These are phyloP conservation scores for Montifringilla adamsi DNA, from an alignment of 2,113 vertebrate genomes.

Conservation along the genomic window DNA sequence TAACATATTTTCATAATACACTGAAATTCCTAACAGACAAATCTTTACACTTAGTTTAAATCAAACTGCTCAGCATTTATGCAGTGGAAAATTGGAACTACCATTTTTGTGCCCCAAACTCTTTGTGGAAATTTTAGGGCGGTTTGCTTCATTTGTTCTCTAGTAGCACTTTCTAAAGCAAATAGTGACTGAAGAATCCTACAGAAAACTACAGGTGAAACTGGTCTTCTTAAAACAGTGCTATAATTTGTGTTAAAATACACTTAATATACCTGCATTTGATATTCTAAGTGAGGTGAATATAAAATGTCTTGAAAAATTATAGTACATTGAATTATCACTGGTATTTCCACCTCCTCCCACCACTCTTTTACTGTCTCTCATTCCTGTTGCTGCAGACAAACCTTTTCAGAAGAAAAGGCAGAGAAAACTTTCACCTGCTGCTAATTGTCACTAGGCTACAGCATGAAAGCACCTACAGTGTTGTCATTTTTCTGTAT, in stretches of 20 bases:
- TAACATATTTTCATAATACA: neutral
- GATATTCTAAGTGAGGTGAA: neutral
- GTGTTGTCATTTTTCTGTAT: neutral
- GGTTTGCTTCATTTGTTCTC: neutral
- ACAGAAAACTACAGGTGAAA: neutral
- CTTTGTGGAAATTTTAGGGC: neutral
- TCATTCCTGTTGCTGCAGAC: neutral
- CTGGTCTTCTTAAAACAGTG: neutral
- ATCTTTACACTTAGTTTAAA: neutral
- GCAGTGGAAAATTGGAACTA: neutral
- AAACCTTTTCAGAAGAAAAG: neutral
- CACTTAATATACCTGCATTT: neutral
- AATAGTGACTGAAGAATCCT: neutral
- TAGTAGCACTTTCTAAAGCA: neutral
- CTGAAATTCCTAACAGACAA: neutral
- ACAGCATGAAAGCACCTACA: neutral
- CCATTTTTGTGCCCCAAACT: neutral
- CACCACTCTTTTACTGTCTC: neutral
- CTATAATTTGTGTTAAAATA: neutral
- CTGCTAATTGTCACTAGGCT: neutral
- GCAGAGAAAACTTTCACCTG: neutral
- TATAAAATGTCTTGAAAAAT: neutral
- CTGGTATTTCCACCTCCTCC: neutral
- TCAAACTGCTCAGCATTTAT: neutral
- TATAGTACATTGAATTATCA: neutral